These are phyloP conservation scores for Euspilapteryx auroguttella DNA, from an alignment of 2,888 invertebrate species.

Conservation along the genomic window DNA sequence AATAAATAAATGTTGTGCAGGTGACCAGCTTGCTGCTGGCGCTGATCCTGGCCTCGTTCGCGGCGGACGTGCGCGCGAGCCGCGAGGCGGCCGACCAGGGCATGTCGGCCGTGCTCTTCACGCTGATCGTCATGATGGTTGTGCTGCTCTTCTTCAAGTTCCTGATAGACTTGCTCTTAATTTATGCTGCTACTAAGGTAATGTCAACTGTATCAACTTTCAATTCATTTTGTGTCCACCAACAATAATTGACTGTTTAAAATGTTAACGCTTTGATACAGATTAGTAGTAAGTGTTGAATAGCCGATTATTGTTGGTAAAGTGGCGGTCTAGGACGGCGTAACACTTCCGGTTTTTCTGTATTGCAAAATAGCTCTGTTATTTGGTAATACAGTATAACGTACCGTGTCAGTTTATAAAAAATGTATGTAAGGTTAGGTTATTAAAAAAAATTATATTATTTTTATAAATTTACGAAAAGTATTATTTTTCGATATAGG, in stretches of 20 bases:
- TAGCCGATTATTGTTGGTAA: no score
- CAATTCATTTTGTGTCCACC: neutral
- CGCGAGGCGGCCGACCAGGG: constrained; percentile 26
- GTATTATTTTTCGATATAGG: no score
- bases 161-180: constrained; percentile 32
- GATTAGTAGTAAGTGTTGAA: neutral
- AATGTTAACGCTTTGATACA: neutral
- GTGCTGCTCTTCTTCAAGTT: constrained; percentile 35
- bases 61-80: constrained; percentile 29
- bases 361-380: no score
- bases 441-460: no score
- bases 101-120: constrained; percentile 35
- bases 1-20: no score
- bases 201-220: neutral
- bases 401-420: no score
- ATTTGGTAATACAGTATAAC: no score
- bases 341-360: no score
- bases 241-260: no score
- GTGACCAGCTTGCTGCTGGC: constrained; percentile 30
- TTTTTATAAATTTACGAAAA: no score
- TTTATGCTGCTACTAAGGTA: constrained; percentile 42
- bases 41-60: constrained; percentile 35
- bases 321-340: no score
- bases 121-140: constrained; percentile 33
- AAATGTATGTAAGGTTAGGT: no score